These are phyloP conservation scores for Drosophila demipolita DNA, from an alignment of 2,888 invertebrate species.

Conservation along the genomic window DNA sequence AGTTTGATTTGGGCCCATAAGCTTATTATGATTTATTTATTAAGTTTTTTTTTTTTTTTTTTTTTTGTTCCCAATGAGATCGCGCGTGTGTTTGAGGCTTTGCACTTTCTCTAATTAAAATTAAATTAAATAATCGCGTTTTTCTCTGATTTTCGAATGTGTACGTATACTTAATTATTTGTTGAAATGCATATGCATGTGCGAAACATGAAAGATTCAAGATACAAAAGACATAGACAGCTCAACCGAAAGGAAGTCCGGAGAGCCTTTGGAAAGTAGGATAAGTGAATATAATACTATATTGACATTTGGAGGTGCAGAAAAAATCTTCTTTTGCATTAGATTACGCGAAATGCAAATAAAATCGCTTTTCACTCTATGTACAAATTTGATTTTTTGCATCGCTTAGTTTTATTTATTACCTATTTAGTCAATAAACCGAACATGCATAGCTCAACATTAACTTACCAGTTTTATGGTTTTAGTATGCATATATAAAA, in stretches of 20 bases:
- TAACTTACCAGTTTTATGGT: neutral
- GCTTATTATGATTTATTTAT: neutral
- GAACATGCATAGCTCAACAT: neutral
- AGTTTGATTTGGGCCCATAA: constrained; percentile 39
- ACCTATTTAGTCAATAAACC: neutral
- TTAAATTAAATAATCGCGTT: constrained; percentile 67
- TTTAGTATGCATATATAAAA: neutral
- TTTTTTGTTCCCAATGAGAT: constrained; percentile 17
- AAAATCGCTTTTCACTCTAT: neutral
- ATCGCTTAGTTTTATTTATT: neutral
- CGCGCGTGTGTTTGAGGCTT: constrained; percentile 45
- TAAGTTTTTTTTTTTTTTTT: constrained; percentile 29
- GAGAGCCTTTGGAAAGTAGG: neutral
- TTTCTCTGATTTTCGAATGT: constrained; percentile 39
- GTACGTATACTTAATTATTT: constrained; percentile 29
- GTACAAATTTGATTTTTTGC: neutral
- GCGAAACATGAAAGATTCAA: neutral
- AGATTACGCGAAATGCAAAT: neutral
- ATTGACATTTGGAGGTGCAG: neutral
- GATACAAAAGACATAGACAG: neutral
- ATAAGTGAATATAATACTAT: neutral
- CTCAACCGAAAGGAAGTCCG: neutral
- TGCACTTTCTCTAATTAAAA: constrained; percentile 75
- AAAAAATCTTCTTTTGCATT: neutral
- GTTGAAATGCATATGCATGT: neutral